Percentiles rank a stretch among this genome's conserved stretches.
These are phyloP conservation scores for Lasioglossum villosulum DNA, from an alignment of 2,888 invertebrate genomes.

Conservation along the genomic window DNA sequence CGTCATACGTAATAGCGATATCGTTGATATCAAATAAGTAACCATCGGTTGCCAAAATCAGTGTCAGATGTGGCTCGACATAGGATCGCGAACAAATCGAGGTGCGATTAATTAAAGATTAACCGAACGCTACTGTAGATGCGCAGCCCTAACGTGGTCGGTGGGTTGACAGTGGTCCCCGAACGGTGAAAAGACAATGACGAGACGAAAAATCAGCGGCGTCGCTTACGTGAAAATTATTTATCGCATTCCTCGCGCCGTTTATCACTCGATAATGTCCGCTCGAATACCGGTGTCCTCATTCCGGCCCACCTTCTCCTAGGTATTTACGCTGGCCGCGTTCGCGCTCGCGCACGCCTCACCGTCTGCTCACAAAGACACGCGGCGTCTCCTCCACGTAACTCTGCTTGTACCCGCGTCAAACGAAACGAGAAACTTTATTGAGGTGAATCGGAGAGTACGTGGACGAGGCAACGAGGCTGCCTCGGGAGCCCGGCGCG, in stretches of 20 bases:
- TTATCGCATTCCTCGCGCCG: constrained; percentile 67
- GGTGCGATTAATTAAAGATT: not conserved
- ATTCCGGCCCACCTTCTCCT: constrained; percentile 70
- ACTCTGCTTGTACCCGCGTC: not conserved
- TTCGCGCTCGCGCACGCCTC: constrained; percentile 18
- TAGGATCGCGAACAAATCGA: not conserved
- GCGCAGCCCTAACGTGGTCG: not conserved
- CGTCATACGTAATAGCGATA: no score
- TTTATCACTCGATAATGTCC: constrained; percentile 68
- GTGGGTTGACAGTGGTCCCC: not conserved
- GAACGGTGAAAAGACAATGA: not conserved
- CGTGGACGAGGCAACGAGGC: constrained; percentile 22
- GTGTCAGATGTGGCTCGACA: no score
- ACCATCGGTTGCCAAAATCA: no score
- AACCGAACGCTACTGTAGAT: not conserved
- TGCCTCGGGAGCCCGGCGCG: not conserved
- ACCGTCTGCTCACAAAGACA: not conserved
- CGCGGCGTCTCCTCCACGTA: constrained; percentile 36
- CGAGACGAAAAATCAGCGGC: not conserved
- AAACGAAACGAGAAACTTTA: constrained; percentile 54
- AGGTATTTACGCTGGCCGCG: constrained; percentile 58
- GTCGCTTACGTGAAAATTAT: constrained; percentile 60
- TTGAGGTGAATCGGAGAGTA: constrained; percentile 52
- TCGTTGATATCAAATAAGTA: no score
- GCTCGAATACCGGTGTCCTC: constrained; percentile 68